A percentile compares a stretch with the other conserved stretches of the same genome.
These are phyloP conservation scores for Xyrauchen texanus DNA, from an alignment of 2,113 vertebrate genomes.

Conservation along the genomic window DNA sequence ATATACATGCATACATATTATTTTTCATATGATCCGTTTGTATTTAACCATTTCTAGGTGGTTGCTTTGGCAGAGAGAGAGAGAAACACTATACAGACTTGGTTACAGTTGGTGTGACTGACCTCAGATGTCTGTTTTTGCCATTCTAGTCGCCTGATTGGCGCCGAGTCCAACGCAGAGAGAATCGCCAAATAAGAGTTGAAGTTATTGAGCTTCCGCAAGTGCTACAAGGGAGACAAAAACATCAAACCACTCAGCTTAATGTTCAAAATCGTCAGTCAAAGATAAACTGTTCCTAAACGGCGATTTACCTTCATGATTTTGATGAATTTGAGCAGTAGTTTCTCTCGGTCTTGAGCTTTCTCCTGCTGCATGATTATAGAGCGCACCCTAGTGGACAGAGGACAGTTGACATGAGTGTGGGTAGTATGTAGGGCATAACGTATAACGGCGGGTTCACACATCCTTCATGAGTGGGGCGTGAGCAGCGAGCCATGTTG, in stretches of 20 bases:
- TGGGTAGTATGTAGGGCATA: too few relatives aligned
- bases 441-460: too few relatives aligned
- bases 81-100: background rate
- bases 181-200: slow-evolving; percentile 99
- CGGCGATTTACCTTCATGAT: slow-evolving; percentile 92
- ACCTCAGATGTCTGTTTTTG: slow-evolving; percentile 99
- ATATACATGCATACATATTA: too few relatives aligned
- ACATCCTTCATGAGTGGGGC: too few relatives aligned
- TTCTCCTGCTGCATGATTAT: slow-evolving; percentile 98
- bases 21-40: too few relatives aligned
- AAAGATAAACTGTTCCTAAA: background rate
- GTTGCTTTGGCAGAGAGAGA: background rate
- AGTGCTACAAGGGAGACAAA: slow-evolving; percentile 77
- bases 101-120: slow-evolving; percentile 36
- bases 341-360: slow-evolving; percentile 92
- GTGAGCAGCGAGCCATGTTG: too few relatives aligned
- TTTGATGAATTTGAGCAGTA: slow-evolving; percentile 98
- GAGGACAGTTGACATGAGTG: background rate
- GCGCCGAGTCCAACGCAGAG: slow-evolving; percentile 95
- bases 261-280: background rate
- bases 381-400: slow-evolving; percentile 87
- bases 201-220: slow-evolving; percentile 98
- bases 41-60: background rate
- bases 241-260: background rate
- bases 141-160: slow-evolving; percentile 96